Conservation (phyloP, 1,140 invertebrate species). For the Meloidogyne exigua region DNA sequence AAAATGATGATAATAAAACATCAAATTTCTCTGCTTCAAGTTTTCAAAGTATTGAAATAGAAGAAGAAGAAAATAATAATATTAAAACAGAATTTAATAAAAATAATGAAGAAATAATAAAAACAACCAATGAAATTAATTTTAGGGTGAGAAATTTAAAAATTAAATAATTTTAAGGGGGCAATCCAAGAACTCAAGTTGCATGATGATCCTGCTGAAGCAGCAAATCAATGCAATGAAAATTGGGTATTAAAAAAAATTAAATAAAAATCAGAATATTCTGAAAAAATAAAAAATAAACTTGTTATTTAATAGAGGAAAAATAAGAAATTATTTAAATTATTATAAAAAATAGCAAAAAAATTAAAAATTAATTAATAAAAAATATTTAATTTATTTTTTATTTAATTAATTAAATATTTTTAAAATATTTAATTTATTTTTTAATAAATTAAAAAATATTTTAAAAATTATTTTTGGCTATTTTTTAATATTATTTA, state of each 20-base stretch:
- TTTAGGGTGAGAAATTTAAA: conserved; percentile 2
- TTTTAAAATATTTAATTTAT: too few species aligned
- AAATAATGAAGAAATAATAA: background rate
- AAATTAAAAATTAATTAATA: too few species aligned
- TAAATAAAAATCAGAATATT: too few species aligned
- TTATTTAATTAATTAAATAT: too few species aligned
- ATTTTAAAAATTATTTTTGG: too few species aligned
- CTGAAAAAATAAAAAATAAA: too few species aligned
- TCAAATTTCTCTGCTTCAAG: background rate
- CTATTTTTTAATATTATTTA: too few species aligned
- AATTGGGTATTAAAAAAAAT: conserved; percentile 40
- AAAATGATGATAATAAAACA: background rate
- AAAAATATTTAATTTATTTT: too few species aligned
- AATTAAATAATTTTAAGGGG: conserved; percentile 69
- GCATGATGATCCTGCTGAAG: conserved; percentile 71
- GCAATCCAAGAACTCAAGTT: conserved; percentile 76
- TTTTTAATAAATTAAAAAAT: too few species aligned
- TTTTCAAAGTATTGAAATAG: background rate
- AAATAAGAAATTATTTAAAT: too few species aligned
- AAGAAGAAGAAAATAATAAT: background rate
- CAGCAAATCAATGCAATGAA: conserved; percentile 72
- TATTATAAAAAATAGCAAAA: too few species aligned
- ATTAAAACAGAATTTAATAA: background rate
- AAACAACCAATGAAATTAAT: conserved; percentile 1
- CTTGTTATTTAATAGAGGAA: too few species aligned